Evolutionary conservation across 1,140 invertebrate genomes (phyloP).

Genomic region (Cotesia glomerata): DNA sequence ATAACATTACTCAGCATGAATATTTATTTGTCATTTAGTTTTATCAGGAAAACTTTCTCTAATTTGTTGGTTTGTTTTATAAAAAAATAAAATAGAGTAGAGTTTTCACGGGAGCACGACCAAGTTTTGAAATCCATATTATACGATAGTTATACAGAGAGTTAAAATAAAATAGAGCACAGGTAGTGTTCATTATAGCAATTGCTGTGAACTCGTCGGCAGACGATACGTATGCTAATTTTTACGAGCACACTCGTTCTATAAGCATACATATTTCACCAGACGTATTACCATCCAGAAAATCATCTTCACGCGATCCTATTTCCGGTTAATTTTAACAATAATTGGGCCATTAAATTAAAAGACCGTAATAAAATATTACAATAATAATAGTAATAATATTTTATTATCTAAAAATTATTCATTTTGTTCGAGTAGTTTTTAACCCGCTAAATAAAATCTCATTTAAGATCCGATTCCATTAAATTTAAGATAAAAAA

Average conservation of each 20-base stretch:
- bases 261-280: conserved; percentile 8
- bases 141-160: no score
- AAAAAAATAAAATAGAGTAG: no score
- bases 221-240: conserved; percentile 14
- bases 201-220: conserved; percentile 6
- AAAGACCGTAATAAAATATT: not conserved
- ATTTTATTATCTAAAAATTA: not conserved
- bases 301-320: not conserved
- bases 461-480: not conserved
- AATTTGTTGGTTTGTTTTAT: no score
- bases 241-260: not conserved
- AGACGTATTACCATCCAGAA: not conserved
- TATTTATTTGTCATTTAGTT: no score
- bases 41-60: no score
- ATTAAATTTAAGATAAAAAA: not conserved
- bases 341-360: not conserved
- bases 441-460: not conserved
- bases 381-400: not conserved
- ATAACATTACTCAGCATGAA: no score
- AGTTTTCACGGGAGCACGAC: no score
- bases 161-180: not conserved
- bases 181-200: conserved; percentile 8
- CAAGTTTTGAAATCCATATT: no score
- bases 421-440: not conserved
- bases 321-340: not conserved